Percentiles rank a stretch among this genome's conserved stretches.
Conservation (phyloP, 2,888 invertebrate species). For the Trichogramma dendrolimi region DNA sequence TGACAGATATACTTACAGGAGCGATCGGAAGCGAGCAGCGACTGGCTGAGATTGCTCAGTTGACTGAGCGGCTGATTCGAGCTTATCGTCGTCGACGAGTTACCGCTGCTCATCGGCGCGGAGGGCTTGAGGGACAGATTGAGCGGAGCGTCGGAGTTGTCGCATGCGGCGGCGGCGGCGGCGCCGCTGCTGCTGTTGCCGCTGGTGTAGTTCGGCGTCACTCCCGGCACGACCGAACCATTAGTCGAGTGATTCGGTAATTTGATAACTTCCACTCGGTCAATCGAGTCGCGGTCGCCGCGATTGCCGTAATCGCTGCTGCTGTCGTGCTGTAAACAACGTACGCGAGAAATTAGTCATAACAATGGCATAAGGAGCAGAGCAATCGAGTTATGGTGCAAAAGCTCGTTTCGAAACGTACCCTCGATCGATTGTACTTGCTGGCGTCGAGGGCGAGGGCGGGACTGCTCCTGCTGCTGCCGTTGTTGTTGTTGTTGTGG, state of each 20-base stretch:
- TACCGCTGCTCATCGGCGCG: slow-evolving; percentile 40
- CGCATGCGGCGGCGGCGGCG: slow-evolving; percentile 58
- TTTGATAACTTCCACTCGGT: slow-evolving; percentile 79
- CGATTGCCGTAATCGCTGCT: slow-evolving; percentile 25
- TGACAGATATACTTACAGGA: slow-evolving; percentile 54
- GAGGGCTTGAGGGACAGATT: slow-evolving; percentile 78
- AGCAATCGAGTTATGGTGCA: background rate
- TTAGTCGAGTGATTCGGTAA: slow-evolving; percentile 61
- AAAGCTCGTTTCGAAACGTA: slow-evolving; percentile 20
- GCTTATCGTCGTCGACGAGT: slow-evolving; percentile 39
- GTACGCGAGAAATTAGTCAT: background rate
- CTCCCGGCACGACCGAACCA: slow-evolving; percentile 48
- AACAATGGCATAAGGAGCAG: background rate
- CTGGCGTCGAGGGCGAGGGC: slow-evolving; percentile 45
- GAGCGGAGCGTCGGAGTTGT: slow-evolving; percentile 67
- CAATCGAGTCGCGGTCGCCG: slow-evolving; percentile 51
- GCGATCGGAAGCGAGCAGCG: slow-evolving; percentile 52
- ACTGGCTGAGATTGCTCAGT: slow-evolving; percentile 51
- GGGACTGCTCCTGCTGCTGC: background rate
- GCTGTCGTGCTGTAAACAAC: slow-evolving; percentile 17
- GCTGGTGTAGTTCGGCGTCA: slow-evolving; percentile 56
- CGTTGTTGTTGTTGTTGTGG: slow-evolving; percentile 11
- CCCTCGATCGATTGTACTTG: slow-evolving; percentile 46
- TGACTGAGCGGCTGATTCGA: slow-evolving; percentile 46
- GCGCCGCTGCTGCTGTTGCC: slow-evolving; percentile 53